Percentiles rank a stretch among this genome's conserved stretches.
Evolutionary conservation across 1,140 invertebrate species (phyloP).

Genomic region (Drosophila kanapiae): DNA sequence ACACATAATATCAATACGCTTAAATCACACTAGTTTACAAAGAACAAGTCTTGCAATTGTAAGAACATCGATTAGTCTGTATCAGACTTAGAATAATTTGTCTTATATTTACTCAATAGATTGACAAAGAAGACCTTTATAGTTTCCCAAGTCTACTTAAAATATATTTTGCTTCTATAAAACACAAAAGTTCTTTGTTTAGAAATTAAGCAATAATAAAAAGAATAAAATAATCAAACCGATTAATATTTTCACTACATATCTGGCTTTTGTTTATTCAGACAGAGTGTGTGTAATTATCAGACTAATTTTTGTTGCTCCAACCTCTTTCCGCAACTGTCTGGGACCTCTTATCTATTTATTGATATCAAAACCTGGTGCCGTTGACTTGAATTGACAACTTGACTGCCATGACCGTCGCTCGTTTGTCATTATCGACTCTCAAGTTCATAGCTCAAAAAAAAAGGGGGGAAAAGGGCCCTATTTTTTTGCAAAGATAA

Average conservation of each 20-base stretch:
- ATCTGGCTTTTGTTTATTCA: neutral
- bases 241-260: neutral
- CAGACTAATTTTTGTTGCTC: neutral
- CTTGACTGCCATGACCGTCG: conserved; percentile 36
- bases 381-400: conserved; percentile 48
- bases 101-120: neutral
- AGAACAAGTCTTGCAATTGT: neutral
- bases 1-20: conserved; percentile 34
- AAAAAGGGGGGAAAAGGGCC: neutral
- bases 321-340: conserved; percentile 11
- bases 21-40: conserved; percentile 24
- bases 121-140: neutral
- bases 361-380: conserved; percentile 29
- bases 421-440: conserved; percentile 49
- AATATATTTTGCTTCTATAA: no score
- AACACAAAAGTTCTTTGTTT: neutral
- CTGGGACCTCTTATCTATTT: conserved; percentile 26
- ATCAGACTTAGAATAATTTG: neutral
- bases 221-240: neutral
- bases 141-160: neutral
- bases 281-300: neutral
- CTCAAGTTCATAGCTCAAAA: conserved; percentile 5
- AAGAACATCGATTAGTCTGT: neutral
- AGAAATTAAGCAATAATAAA: neutral
- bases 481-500: conserved; percentile 6